phyloP scores from a whole-genome alignment of 2,888 invertebrate species.

The Tipula unca region DNA sequence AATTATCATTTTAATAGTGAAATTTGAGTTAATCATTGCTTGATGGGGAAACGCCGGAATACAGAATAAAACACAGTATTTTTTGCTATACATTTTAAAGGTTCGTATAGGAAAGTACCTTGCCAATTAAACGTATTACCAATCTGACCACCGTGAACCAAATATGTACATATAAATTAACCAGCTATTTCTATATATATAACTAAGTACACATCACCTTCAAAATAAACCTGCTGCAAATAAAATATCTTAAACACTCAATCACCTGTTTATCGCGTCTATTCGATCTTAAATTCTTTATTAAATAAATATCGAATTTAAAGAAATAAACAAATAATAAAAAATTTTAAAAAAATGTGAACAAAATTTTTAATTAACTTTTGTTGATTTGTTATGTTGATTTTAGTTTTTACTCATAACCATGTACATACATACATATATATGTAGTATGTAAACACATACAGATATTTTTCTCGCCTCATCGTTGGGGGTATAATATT shows the following conservation, averaged over 20 bases:
- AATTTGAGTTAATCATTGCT: background rate
- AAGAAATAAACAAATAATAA: background rate
- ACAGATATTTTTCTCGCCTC: background rate
- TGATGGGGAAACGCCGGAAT: too few relatives aligned
- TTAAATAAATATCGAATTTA: background rate
- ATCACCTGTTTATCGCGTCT: background rate
- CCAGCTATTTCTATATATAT: background rate
- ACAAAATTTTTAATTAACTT: background rate
- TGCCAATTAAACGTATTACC: background rate
- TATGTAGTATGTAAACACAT: too few relatives aligned
- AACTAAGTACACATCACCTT: background rate
- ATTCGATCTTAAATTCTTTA: background rate
- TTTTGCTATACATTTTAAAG: background rate
- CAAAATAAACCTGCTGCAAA: background rate
- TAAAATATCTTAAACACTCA: background rate
- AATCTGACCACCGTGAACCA: background rate
- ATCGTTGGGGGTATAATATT: background rate
- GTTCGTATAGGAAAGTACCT: background rate
- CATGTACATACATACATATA: too few relatives aligned
- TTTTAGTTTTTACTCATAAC: background rate
- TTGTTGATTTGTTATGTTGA: background rate
- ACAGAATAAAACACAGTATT: too few relatives aligned
- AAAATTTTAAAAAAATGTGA: background rate
- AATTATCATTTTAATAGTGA: background rate
- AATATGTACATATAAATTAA: background rate